phyloP scores from a whole-genome alignment of 2,797 vertebrate species.

The Sebastes oblongus region DNA sequence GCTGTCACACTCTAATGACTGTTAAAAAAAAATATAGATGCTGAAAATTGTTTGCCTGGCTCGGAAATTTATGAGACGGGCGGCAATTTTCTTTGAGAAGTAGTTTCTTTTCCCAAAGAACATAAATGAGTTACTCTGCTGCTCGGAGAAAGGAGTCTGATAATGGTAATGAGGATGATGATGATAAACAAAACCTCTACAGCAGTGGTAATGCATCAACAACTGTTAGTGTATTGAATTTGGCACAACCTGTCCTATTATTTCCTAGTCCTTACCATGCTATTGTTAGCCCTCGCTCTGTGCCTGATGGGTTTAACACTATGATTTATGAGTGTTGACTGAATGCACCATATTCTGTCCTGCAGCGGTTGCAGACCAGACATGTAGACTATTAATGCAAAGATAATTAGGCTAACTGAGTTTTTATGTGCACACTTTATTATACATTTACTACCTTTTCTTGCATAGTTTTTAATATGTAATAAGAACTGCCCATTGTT shows the following conservation, averaged over 20 bases:
- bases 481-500: too few relatives aligned
- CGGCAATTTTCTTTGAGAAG: conserved; percentile 43
- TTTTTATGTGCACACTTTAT: neutral
- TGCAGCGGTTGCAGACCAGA: neutral
- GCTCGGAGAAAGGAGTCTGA: neutral
- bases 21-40: conserved; percentile 27
- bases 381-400: neutral
- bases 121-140: neutral
- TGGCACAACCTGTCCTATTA: neutral
- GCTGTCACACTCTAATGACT: conserved; percentile 59
- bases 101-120: neutral
- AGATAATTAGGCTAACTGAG: neutral
- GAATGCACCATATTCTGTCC: neutral
- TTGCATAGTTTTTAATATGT: neutral
- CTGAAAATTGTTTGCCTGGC: conserved; percentile 38
- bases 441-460: neutral
- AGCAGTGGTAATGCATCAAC: conserved; percentile 10
- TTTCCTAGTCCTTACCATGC: neutral
- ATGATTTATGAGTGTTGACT: neutral
- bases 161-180: neutral
- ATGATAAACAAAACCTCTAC: conserved; percentile 1
- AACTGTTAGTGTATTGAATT: conserved; percentile 7
- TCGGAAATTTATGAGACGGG: conserved; percentile 43
- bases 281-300: neutral
- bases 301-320: neutral